These are phyloP conservation scores for Rhabdomys pumilio DNA, from an alignment of 2,797 vertebrate genomes.

Conservation along the genomic window DNA sequence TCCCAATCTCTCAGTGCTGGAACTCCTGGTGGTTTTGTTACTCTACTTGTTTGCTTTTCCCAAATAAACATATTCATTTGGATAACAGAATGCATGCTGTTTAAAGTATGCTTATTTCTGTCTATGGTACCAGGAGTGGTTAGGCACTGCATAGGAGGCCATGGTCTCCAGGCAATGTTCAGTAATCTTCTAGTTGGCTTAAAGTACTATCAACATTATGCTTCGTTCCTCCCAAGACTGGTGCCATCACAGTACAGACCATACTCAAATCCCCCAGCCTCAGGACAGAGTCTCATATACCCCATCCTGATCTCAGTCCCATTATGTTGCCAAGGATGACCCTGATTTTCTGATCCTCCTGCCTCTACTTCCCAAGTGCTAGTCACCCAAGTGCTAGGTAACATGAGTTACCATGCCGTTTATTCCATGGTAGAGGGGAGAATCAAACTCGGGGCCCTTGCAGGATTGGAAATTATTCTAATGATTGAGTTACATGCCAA, in stretches of 20 bases:
- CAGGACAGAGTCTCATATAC: too few species aligned
- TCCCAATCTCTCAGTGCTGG: not conserved
- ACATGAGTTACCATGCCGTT: not conserved
- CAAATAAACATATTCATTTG: not conserved
- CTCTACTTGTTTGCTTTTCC: not conserved
- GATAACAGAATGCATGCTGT: not conserved
- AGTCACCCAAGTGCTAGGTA: not conserved
- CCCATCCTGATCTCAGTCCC: not conserved
- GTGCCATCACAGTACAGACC: too few species aligned
- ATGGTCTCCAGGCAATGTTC: too few species aligned
- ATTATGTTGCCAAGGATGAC: not conserved
- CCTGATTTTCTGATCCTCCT: not conserved
- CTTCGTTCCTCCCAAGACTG: not conserved
- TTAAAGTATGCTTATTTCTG: not conserved
- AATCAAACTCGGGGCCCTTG: not conserved
- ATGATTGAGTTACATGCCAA: not conserved
- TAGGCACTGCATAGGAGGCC: not conserved
- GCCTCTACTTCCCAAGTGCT: not conserved
- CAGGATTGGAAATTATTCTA: not conserved
- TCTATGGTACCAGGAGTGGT: not conserved
- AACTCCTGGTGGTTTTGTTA: not conserved
- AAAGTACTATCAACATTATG: accelerated
- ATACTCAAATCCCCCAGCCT: not conserved
- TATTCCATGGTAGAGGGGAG: not conserved
- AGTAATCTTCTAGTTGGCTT: not conserved